Base-by-base conservation (phyloP, 1,140 invertebrate species). In the Cydia fagiglandana region DNA sequence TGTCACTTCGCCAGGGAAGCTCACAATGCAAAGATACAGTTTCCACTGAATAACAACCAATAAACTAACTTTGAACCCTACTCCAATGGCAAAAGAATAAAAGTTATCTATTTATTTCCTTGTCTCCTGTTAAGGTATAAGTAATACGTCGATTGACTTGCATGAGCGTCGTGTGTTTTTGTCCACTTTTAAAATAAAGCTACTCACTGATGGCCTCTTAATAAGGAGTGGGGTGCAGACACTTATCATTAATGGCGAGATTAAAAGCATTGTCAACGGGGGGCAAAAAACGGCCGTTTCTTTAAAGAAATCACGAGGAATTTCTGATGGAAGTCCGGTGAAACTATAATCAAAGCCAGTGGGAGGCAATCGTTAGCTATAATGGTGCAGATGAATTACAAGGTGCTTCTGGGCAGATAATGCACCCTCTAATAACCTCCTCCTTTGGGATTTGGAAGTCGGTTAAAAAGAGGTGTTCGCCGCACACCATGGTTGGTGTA, bases 141-240 rank as follows among this genome's bases (percentile, higher is more conserved):
- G 66, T 78, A 79, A 80, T 78, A 74, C 68, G 50, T 74, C 76
- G 13, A 84, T 84, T 84, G 82, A 84, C 79, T 84, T 84, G 76
- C 79, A 84, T 84, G 82, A 84, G 77, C 61, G 17, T n/a, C 75
- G 45, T 20, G 61, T 73, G 73, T 73, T 74, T 84, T 82, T 81
- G 79, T 82, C 70, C 76, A 30, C 73, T n/a, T 74, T 78, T 77
- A 77, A 77, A 82, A 83, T 78, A 81, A 77, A 78, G 74, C 76
- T 30, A 56, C 76, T n/a, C 73, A 38, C 50, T 38, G 66, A 70
- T 41, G 66, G 66, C 34, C 66, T 75, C 80, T 80, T 82, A 80
- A 82, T 82, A 80, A 83, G 80, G 78, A 34, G 38, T 75, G 73
- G 76, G 70, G 75, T 77, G 78, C 78, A 77, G 77, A 70, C 66